A percentile compares a stretch with the other conserved stretches of the same genome.
Evolutionary conservation across 1,140 invertebrate genomes (phyloP).

Genomic region (Nylanderia fulva): DNA sequence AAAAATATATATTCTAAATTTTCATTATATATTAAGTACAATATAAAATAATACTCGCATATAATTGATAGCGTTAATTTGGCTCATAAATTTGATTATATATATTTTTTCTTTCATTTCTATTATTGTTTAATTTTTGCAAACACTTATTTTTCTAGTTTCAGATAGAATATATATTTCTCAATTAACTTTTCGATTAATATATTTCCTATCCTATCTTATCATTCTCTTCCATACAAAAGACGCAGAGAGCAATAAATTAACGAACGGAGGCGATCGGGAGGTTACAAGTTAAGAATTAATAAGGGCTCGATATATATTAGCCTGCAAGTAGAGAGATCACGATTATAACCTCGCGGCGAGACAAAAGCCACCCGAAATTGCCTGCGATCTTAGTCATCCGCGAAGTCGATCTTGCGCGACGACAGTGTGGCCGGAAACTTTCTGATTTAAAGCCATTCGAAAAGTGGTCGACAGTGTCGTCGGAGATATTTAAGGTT

Average conservation of each 20-base stretch:
- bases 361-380: slow-evolving; percentile 43
- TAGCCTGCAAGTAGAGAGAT: no score
- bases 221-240: background rate
- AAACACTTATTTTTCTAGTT: background rate
- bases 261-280: background rate
- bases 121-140: background rate
- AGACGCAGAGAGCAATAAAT: slow-evolving; percentile 14
- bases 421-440: slow-evolving; percentile 19
- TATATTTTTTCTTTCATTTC: background rate
- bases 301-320: slow-evolving; percentile 58
- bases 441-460: slow-evolving; percentile 70
- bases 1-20: no score
- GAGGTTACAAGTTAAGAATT: slow-evolving; percentile 18
- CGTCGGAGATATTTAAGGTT: slow-evolving; percentile 65
- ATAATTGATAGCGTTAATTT: background rate
- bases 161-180: background rate
- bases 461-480: slow-evolving; percentile 59
- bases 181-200: background rate
- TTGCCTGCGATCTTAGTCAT: slow-evolving; percentile 13
- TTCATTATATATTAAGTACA: background rate
- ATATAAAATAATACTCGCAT: background rate
- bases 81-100: background rate
- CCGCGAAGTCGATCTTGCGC: slow-evolving; percentile 1
- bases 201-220: background rate
- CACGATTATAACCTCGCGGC: no score